Conservation (phyloP, 2,888 invertebrate species). For the Dryocosmus kuriphilus region DNA sequence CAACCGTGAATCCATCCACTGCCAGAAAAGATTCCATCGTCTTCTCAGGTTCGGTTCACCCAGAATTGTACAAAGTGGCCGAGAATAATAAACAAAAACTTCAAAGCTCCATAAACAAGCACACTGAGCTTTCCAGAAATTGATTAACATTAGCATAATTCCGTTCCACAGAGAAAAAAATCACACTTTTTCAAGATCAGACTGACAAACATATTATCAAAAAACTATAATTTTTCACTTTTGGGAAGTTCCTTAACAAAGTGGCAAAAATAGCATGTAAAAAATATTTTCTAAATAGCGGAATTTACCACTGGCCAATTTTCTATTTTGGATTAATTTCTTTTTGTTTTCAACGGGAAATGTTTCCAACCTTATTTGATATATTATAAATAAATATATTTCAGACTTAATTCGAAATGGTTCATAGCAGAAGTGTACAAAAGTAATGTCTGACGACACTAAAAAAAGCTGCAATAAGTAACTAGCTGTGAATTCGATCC, state of each 20-base stretch:
- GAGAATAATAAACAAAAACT: conserved; percentile 21
- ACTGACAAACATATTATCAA: not conserved
- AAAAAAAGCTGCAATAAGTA: not conserved
- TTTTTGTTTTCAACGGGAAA: too few species aligned
- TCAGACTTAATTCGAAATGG: too few species aligned
- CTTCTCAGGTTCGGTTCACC: conserved; percentile 6
- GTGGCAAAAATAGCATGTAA: not conserved
- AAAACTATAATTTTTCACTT: not conserved
- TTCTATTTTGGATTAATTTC: not conserved
- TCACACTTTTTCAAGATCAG: not conserved
- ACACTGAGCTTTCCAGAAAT: not conserved
- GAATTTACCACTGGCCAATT: too few species aligned
- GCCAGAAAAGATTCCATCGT: conserved; percentile 63
- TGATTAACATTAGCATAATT: not conserved
- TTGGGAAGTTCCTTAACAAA: not conserved
- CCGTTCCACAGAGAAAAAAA: not conserved
- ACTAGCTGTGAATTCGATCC: too few species aligned
- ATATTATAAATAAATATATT: not conserved
- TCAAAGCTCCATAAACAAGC: conserved; percentile 23
- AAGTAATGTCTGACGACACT: not conserved
- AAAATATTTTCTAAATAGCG: too few species aligned
- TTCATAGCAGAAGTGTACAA: not conserved
- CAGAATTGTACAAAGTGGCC: conserved; percentile 6
- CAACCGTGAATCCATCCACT: conserved; percentile 66
- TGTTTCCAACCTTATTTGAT: not conserved